These are phyloP conservation scores for Rhimphoctona megacephalus DNA, from an alignment of 2,888 invertebrate species.

Conservation along the genomic window DNA sequence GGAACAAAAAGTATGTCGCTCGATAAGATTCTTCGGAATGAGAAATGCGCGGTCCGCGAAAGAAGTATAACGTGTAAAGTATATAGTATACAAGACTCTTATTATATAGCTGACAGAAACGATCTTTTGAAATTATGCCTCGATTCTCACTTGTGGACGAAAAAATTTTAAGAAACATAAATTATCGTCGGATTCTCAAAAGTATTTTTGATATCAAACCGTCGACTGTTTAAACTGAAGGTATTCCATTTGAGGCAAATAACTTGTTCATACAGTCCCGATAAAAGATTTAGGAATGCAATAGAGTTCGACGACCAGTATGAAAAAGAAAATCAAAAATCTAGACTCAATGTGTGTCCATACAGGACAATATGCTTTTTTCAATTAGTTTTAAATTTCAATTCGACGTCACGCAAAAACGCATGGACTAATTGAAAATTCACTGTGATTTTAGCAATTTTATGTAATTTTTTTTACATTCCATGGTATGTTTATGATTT, in stretches of 20 bases:
- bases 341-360: no score
- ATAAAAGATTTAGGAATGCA: no score
- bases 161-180: neutral
- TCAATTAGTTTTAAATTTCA: no score
- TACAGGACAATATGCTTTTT: no score
- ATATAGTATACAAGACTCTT: neutral
- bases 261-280: no score
- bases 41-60: neutral
- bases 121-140: neutral
- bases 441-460: neutral
- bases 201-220: neutral
- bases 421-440: no score
- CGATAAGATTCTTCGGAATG: neutral
- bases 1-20: slow-evolving; percentile 30
- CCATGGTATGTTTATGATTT: neutral
- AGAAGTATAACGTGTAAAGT: neutral
- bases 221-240: neutral
- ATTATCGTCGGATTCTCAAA: neutral
- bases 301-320: no score
- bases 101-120: neutral
- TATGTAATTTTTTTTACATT: neutral
- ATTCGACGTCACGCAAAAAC: no score
- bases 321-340: no score
- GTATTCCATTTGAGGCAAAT: neutral
- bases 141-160: neutral